Percentiles rank a stretch among this genome's conserved stretches.
Conservation (phyloP, 2,797 vertebrate genomes). For the Decapterus maruadsi region DNA sequence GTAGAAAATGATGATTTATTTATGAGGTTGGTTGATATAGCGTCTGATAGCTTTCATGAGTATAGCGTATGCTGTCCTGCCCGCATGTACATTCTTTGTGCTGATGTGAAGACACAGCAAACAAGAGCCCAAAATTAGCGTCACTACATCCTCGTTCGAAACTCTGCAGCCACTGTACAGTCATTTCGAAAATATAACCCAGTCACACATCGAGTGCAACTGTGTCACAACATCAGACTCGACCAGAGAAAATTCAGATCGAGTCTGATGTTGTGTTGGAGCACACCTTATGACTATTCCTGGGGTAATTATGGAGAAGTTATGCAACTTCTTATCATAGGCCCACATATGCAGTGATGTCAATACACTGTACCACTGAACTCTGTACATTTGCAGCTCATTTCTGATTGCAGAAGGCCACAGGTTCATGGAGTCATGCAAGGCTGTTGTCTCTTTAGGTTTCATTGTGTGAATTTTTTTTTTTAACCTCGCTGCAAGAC, state of each 20-base stretch:
- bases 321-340: constrained; percentile 56
- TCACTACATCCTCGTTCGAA: constrained; percentile 23
- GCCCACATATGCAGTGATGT: constrained; percentile 39
- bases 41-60: constrained; percentile 9
- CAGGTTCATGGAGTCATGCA: constrained; percentile 36
- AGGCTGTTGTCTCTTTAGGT: constrained; percentile 18
- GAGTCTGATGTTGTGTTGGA: constrained; percentile 16
- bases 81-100: neutral
- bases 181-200: constrained; percentile 44
- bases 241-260: too few species aligned
- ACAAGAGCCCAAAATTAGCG: constrained; percentile 41
- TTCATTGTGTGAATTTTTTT: constrained; percentile 39
- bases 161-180: constrained; percentile 21
- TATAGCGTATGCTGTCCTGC: neutral
- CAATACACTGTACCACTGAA: constrained; percentile 33
- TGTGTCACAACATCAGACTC: constrained; percentile 53
- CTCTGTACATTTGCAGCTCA: constrained; percentile 46
- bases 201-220: constrained; percentile 13
- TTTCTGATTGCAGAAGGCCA: constrained; percentile 50
- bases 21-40: constrained; percentile 23
- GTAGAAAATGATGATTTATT: constrained; percentile 17
- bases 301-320: constrained; percentile 57
- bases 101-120: constrained; percentile 27
- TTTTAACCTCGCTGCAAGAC: constrained; percentile 41
- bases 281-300: constrained; percentile 44